Percentiles rank a stretch among this genome's conserved stretches.
phyloP scores from a whole-genome alignment of 2,888 invertebrate genomes.

The Bedellia somnulentella region DNA sequence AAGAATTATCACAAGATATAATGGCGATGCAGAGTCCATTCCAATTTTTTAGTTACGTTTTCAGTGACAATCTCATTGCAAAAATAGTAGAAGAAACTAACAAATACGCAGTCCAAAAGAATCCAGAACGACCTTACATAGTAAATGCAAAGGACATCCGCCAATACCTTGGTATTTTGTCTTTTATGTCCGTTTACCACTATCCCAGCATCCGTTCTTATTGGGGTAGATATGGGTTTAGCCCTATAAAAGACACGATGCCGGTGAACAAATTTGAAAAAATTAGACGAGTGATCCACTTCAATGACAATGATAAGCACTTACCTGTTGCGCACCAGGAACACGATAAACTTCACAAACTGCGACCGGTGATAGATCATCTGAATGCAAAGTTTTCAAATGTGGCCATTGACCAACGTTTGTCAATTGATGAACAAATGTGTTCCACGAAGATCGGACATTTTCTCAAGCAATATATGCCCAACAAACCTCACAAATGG shows the following conservation, averaged over 20 bases:
- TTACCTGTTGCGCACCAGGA: no score
- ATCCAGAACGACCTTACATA: conserved; percentile 4
- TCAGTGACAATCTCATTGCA: neutral
- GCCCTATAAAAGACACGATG: no score
- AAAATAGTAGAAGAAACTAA: neutral
- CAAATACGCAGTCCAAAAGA: conserved; percentile 1
- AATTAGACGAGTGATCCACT: conserved; percentile 14
- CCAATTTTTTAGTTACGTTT: neutral
- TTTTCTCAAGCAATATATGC: no score
- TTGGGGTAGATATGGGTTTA: no score
- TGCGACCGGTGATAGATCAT: no score
- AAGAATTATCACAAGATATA: neutral
- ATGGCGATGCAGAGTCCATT: neutral
- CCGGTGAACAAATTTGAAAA: conserved; percentile 16
- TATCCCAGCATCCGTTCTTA: no score
- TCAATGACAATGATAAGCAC: conserved; percentile 17
- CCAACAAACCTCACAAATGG: conserved; percentile 5
- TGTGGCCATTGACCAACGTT: no score
- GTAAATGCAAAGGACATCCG: no score
- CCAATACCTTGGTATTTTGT: no score
- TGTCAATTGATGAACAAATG: no score
- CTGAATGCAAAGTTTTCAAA: no score
- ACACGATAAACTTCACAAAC: no score
- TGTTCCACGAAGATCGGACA: conserved; percentile 10
- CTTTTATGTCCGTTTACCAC: conserved; percentile 14